Evolutionary conservation across 2,113 vertebrate species (phyloP).

Genomic region (Rhabdomys dilectus): DNA sequence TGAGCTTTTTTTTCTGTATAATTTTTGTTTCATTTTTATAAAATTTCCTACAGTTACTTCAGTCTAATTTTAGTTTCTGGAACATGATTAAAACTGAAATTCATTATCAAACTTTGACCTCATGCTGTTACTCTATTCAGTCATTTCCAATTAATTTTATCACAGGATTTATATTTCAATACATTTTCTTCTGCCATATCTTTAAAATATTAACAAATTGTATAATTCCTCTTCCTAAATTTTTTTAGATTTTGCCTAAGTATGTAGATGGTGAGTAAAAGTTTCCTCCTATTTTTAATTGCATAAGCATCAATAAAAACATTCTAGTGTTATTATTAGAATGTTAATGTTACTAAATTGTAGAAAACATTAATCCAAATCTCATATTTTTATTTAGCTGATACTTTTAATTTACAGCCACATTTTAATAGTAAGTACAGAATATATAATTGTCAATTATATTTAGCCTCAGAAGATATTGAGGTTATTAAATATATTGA

Average conservation of each 20-base stretch:
- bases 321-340: background rate
- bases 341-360: background rate
- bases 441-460: slow-evolving; percentile 16
- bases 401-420: slow-evolving; percentile 11
- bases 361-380: slow-evolving; percentile 7
- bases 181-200: background rate
- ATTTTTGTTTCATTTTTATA: background rate
- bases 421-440: background rate
- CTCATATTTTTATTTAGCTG: slow-evolving; percentile 24
- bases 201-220: background rate
- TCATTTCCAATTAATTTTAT: slow-evolving; percentile 30
- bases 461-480: slow-evolving; percentile 19
- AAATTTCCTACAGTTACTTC: background rate
- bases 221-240: background rate
- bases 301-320: background rate
- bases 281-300: background rate
- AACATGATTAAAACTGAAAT: background rate
- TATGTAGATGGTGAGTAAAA: background rate
- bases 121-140: background rate
- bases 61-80: slow-evolving; percentile 9
- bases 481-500: slow-evolving; percentile 39
- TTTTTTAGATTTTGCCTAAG: background rate
- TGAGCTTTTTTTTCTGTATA: background rate
- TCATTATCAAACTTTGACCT: slow-evolving; percentile 20
- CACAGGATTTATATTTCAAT: background rate